A percentile compares a stretch with the other conserved stretches of the same genome.
Conservation (phyloP, 2,797 vertebrate species). For the Sebastes aleutianus region DNA sequence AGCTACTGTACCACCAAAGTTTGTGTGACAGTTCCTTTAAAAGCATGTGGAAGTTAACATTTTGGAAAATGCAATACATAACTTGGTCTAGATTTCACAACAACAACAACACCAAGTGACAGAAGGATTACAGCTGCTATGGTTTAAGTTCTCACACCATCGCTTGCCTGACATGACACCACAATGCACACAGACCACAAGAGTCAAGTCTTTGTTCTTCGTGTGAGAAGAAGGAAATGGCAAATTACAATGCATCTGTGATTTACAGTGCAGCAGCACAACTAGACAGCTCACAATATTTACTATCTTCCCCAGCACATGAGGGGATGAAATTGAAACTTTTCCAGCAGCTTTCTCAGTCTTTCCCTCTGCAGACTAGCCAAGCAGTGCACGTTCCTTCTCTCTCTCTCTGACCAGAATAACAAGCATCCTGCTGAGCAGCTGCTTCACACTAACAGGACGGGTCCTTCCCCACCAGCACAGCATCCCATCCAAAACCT, state of each 20-base stretch:
- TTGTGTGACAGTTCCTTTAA: not conserved
- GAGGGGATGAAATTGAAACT: not conserved
- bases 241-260: not conserved
- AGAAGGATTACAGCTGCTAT: not conserved
- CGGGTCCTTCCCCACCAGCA: slow-evolving; percentile 13
- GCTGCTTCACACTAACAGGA: slow-evolving; percentile 55
- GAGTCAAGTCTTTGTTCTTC: not conserved
- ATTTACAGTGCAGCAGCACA: not conserved
- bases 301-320: not conserved
- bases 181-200: not conserved
- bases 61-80: not conserved
- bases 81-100: not conserved
- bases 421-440: slow-evolving; percentile 64
- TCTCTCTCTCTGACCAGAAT: slow-evolving; percentile 69
- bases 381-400: slow-evolving; percentile 35
- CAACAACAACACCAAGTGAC: not conserved
- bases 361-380: slow-evolving; percentile 32
- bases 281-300: not conserved
- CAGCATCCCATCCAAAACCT: not conserved
- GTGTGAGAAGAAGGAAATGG: not conserved
- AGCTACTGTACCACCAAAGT: not conserved
- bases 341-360: slow-evolving; percentile 11
- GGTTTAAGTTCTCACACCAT: not conserved
- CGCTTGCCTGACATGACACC: not conserved
- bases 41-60: not conserved